phyloP scores from a whole-genome alignment of 1,140 invertebrate species.

The Megalonaias nervosa region DNA sequence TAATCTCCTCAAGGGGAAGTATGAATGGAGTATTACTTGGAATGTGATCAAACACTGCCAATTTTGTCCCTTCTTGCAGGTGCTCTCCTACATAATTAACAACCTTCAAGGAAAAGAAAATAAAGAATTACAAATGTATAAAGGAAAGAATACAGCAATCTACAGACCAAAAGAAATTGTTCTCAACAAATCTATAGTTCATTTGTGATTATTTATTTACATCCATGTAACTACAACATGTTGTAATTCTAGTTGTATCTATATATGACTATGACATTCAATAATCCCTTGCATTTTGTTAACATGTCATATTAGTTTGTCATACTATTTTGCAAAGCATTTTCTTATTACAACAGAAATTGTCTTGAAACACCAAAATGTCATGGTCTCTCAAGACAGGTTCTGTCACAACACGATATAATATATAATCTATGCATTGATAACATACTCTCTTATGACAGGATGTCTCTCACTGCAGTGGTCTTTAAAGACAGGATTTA shows the following conservation, averaged over 20 bases:
- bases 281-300: too few species aligned
- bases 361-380: too few species aligned
- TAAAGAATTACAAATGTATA: background rate
- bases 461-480: too few species aligned
- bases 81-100: conserved; percentile 45
- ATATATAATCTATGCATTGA: too few species aligned
- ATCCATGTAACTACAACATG: background rate
- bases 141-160: background rate
- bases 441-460: too few species aligned
- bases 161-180: background rate
- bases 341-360: too few species aligned
- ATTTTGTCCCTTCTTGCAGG: conserved; percentile 50
- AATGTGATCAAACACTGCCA: conserved; percentile 70
- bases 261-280: too few species aligned
- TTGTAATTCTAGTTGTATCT: background rate
- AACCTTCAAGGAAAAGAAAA: conserved; percentile 40
- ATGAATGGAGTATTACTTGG: conserved; percentile 68
- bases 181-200: background rate
- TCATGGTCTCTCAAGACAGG: too few species aligned
- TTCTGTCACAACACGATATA: too few species aligned
- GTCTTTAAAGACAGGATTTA: too few species aligned
- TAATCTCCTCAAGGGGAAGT: conserved; percentile 63
- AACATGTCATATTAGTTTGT: too few species aligned
- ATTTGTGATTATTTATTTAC: background rate
- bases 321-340: too few species aligned